Evolutionary conservation across 2,113 vertebrate genomes (phyloP), one percentile per base, ranked within the genome.

Genomic region (Paraplagusia blochii): DNA sequence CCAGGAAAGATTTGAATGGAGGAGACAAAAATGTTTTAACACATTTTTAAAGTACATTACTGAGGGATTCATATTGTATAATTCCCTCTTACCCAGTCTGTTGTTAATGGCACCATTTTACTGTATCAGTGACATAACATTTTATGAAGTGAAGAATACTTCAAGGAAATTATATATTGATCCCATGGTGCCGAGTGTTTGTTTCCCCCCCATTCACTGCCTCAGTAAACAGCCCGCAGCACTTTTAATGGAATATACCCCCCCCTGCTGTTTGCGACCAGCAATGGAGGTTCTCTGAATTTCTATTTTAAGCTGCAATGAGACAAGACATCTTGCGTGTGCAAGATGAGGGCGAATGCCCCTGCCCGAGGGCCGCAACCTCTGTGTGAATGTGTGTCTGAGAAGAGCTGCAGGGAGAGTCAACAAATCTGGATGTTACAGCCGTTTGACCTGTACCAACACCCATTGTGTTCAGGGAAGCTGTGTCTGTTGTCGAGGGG

Each of bases 281-380:
- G 55, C 57, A 60, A 52, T 53, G 44, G 57, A 9, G 45, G 51
- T 40, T n/a, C 77, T 73, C 74, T 59, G 66, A 61, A 47, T 72
- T 76, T 85, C 79, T 89, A 85, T 89, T 84, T 91, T 88, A 76
- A 86, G 71, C 79, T 70, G 67, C 66, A 81, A 29, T 79, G 81
- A n/a, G n/a, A n/a, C n/a, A n/a, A n/a, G n/a, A n/a, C n/a, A n/a
- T n/a, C n/a, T n/a, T n/a, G 83, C 82, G 83, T 87, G 79, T 83
- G 79, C 81, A 80, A 84, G 87, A 82, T 76, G 75, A 65, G 67
- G 74, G 87, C 82, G 83, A 80, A 80, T 79, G 65, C 70, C 76
- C 70, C 68, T 77, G 81, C 81, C 77, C 11, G n/a, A 71, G 72
- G 72, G 63, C 78, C 43, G 44, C 76, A 74, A 51, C 77, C 75